phyloP scores from a whole-genome alignment of 2,113 vertebrate genomes.

The Myotis yumanensis region DNA sequence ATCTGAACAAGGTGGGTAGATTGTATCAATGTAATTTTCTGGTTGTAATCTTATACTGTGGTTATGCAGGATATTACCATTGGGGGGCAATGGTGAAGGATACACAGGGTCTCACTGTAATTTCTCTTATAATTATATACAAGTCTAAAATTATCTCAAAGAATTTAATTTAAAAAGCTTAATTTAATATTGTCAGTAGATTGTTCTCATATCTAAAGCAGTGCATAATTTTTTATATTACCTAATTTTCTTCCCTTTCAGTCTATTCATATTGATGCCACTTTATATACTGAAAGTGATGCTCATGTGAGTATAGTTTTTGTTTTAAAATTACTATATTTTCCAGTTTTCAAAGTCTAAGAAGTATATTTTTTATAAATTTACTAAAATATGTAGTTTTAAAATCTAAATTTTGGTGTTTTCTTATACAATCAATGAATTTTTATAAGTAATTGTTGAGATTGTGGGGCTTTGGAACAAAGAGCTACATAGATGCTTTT shows the following conservation, averaged over 20 bases:
- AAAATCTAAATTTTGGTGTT: neutral
- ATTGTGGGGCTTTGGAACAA: neutral
- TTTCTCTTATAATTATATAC: neutral
- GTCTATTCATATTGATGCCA: conserved; percentile 82
- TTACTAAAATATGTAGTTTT: neutral
- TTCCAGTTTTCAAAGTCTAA: neutral
- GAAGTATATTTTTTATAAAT: neutral
- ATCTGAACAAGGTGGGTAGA: neutral
- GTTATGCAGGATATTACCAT: too few relatives aligned
- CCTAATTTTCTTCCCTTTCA: conserved; percentile 75
- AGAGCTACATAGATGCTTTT: neutral
- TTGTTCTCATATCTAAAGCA: neutral
- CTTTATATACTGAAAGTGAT: conserved; percentile 84
- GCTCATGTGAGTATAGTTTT: conserved; percentile 80
- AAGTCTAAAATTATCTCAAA: neutral
- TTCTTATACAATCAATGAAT: neutral
- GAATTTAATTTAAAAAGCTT: neutral
- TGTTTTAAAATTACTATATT: neutral
- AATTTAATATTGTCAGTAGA: neutral
- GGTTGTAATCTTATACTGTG: neutral
- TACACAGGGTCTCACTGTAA: neutral
- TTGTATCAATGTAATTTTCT: neutral
- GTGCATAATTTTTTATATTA: conserved; percentile 3
- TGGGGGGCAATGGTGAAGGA: neutral
- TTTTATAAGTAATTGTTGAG: conserved; percentile 44